Evolutionary conservation across 2,888 invertebrate genomes (phyloP).

Genomic region (Apodemia mormo): DNA sequence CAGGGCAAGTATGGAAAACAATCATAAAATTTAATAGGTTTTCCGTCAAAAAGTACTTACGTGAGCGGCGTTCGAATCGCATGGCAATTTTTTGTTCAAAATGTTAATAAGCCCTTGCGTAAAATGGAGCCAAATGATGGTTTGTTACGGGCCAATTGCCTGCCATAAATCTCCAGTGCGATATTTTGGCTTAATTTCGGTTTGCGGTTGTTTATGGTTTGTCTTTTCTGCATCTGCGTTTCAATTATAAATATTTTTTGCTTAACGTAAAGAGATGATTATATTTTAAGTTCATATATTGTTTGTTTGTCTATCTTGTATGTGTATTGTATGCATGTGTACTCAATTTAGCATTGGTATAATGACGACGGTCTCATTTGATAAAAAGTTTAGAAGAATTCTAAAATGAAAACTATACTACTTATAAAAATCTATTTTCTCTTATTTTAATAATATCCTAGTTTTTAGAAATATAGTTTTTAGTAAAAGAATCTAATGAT

Average conservation of each 20-base stretch:
- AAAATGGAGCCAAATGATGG: conserved; percentile 47
- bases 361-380: too few relatives aligned
- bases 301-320: too few relatives aligned
- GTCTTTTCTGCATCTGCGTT: conserved; percentile 14
- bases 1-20: conserved; percentile 76
- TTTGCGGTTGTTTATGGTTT: conserved; percentile 19
- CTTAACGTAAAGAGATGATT: too few relatives aligned
- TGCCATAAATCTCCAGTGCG: conserved; percentile 23
- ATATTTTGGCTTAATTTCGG: conserved; percentile 20
- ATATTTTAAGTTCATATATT: too few relatives aligned
- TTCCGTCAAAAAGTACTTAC: conserved; percentile 75
- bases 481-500: too few relatives aligned
- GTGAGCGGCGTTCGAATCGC: conserved; percentile 63
- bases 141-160: conserved; percentile 31
- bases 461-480: too few relatives aligned
- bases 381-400: too few relatives aligned
- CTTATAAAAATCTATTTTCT: too few relatives aligned
- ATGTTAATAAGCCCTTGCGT: conserved; percentile 56
- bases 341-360: too few relatives aligned
- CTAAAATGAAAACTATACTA: too few relatives aligned
- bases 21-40: conserved; percentile 79
- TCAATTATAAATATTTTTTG: neutral
- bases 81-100: conserved; percentile 51
- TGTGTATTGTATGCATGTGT: too few relatives aligned
- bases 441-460: too few relatives aligned